Evolutionary conservation across 2,888 invertebrate species (phyloP), one percentile per base, ranked within the genome.

Genomic region (Athalia rosae): DNA sequence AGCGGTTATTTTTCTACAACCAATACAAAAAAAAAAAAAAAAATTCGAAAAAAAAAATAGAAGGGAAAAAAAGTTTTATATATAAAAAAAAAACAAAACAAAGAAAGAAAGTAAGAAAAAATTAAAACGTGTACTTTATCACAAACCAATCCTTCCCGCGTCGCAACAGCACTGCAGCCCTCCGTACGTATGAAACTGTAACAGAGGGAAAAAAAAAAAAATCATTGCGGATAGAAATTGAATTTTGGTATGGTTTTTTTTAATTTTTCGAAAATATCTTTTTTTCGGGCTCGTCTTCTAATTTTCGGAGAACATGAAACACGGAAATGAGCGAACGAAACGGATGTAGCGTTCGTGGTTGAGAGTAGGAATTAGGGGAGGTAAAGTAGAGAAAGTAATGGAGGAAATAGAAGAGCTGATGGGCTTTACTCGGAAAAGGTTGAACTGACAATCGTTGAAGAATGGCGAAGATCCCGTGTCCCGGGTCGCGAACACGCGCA

Each of bases 71-170:
- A 53, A 53, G n/a, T 0, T 9, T 53, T 53, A n/a, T 4, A 53
- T 11, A 53, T n/a, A n/a, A n/a, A 53, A 53, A 4, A 53, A 4
- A 7, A 53, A 9, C n/a, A 53, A 53, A 53, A 53, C 8, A 41
- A 41, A 62, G 28, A 41, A n/a, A 41, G 41, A 41, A 1, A 28
- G 41, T 62, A 62, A 41, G 11, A 48, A 28, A 6, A 58, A 43
- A 28, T 84, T 87, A 86, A 87, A 86, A 85, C 80, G 86, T 87
- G 86, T 84, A 85, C 85, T 88, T 88, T 88, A 89, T 89, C 88
- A 89, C 89, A 88, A 87, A 81, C 85, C 86, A 86, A 82, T 86
- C 84, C 81, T 84, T 84, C 82, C 84, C 83, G 76, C 80, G 81
- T 78, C 85, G 82, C 86, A n/a, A n/a, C n/a, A n/a, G n/a, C n/a